phyloP scores from a whole-genome alignment of 2,797 vertebrate species.

The Pangasius larnaudii region DNA sequence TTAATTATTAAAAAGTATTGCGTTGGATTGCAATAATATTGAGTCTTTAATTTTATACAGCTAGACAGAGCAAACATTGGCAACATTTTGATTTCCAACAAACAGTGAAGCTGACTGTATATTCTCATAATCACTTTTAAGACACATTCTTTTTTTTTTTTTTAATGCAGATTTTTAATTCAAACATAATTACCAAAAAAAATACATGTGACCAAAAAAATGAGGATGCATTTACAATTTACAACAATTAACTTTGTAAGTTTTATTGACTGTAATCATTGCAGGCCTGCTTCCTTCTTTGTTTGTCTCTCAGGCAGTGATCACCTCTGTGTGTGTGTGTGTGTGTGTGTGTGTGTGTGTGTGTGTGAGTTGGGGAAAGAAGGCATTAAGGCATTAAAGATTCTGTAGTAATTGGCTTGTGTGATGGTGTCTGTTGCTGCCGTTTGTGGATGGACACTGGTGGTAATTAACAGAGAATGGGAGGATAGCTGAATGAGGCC shows the following conservation, averaged over 20 bases:
- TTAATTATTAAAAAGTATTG: background rate
- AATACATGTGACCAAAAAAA: background rate
- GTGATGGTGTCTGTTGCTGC: constrained; percentile 53
- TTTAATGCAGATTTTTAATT: background rate
- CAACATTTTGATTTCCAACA: background rate
- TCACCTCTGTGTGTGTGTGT: constrained; percentile 30
- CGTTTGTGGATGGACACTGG: constrained; percentile 52
- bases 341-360: constrained; percentile 35
- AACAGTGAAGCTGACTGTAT: background rate
- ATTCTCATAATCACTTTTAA: background rate
- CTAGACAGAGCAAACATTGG: background rate
- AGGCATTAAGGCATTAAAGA: constrained; percentile 66
- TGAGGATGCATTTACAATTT: background rate
- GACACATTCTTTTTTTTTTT: background rate
- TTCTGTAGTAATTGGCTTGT: constrained; percentile 62
- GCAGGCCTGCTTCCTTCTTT: constrained; percentile 49
- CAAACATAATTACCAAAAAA: background rate
- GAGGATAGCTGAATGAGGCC: constrained; percentile 44
- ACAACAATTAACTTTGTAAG: background rate
- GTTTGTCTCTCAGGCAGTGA: constrained; percentile 25
- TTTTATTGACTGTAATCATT: background rate
- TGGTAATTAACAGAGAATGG: constrained; percentile 61
- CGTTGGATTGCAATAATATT: background rate
- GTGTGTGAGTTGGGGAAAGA: constrained; percentile 42
- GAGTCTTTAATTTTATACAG: background rate